Evolutionary conservation across 2,797 vertebrate genomes (phyloP), one percentile per base, ranked within the genome.

Genomic region (Salarias fasciatus): DNA sequence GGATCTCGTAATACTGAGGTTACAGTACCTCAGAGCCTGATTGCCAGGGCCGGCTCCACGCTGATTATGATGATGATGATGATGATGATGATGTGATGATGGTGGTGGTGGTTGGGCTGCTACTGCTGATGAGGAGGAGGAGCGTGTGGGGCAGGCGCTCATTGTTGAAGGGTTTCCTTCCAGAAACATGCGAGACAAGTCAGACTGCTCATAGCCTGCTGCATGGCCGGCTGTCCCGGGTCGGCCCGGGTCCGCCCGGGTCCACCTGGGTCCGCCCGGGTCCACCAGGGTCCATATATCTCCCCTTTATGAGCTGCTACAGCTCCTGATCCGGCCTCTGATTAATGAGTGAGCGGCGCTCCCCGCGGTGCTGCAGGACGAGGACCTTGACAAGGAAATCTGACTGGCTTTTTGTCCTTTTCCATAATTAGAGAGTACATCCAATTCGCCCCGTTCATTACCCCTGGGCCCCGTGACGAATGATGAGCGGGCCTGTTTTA

Each of bases 391-490:
- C 75, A 79, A 57, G 53, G 72, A 80, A 83, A 69, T 84, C 82
- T 67, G 72, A 83, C 83, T 80, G 66, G 84, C 80, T 87, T 82
- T 88, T 87, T 88, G 85, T 91, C 87, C 86, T 24, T 88, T 88
- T 85, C 74, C 84, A 88, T 91, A 88, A 92, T 92, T 91, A 92
- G 83, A 87, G 75, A 83, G 82, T 84, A 83, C 84, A 87, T 88
- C 75, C 84, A 88, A 80, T 87, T 85, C 86, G 82, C 75, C 82
- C 82, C 13, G 56, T 77, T 90, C 87, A 89, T 91, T 92, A 87
- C 83, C 86, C 88, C 61, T 74, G 87, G 83, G 74, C 63, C 80
- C 66, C 6, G 69, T 83, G 88, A 89, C 82, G 87, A 89, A 89
- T 77, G 86, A 84, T 41, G 75, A 83, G 80, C 59, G 78, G 75